These are phyloP conservation scores for Mythimna impura DNA, from an alignment of 2,888 invertebrate species.

Conservation along the genomic window DNA sequence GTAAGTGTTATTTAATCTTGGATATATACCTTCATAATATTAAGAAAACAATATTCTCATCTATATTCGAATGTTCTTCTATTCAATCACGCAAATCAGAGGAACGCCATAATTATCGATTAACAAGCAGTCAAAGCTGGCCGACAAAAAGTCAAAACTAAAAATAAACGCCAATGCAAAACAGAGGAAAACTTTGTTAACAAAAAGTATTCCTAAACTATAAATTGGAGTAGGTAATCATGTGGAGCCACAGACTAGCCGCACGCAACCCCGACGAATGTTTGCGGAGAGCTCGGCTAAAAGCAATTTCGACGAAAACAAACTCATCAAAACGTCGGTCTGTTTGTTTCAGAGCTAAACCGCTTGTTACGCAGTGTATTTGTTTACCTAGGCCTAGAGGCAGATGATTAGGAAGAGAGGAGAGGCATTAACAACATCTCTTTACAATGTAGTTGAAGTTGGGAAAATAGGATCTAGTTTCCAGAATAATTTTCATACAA, in stretches of 20 bases:
- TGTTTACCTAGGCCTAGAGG: constrained; percentile 25
- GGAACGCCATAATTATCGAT: too few species aligned
- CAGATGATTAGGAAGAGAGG: constrained; percentile 14
- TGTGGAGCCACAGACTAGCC: constrained; percentile 1
- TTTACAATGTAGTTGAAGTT: background rate
- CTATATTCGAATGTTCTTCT: too few species aligned
- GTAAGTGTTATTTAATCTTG: too few species aligned
- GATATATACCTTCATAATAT: too few species aligned
- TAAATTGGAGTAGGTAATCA: constrained; percentile 29
- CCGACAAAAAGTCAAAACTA: background rate
- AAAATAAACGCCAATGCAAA: constrained; percentile 11
- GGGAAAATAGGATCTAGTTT: background rate
- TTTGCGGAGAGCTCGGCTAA: constrained; percentile 46
- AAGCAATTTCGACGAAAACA: constrained; percentile 59
- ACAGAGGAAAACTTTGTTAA: background rate
- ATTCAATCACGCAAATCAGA: too few species aligned
- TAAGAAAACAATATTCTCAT: too few species aligned
- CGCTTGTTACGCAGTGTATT: constrained; percentile 46
- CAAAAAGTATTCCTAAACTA: constrained; percentile 29
- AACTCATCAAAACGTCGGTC: constrained; percentile 59
- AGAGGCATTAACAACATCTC: background rate
- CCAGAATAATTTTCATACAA: too few species aligned
- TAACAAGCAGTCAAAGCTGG: background rate
- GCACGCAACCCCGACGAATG: constrained; percentile 27
- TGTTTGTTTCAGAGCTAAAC: constrained; percentile 56